Percentiles rank a stretch among this genome's conserved stretches.
phyloP scores from a whole-genome alignment of 1,140 invertebrate genomes.

The Antheraea mylitta region DNA sequence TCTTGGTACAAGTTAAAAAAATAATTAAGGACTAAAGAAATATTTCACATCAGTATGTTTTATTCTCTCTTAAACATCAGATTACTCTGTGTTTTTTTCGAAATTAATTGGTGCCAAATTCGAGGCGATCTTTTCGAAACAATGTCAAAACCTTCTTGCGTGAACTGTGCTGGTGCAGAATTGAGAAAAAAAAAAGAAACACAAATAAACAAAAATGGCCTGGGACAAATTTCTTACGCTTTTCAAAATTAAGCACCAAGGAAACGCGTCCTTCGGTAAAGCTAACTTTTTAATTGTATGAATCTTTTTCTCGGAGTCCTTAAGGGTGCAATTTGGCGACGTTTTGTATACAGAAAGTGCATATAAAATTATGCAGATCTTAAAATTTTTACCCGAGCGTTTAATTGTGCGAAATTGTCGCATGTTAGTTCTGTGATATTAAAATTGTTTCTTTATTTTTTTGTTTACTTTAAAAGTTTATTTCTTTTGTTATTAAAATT shows the following conservation, averaged over 20 bases:
- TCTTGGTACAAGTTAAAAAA: too few species aligned
- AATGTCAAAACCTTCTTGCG: constrained; percentile 64
- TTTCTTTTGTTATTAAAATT: background rate
- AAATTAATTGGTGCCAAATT: constrained; percentile 62
- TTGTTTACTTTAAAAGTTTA: background rate
- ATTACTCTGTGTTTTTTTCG: constrained; percentile 36
- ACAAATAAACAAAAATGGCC: constrained; percentile 46
- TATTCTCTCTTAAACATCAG: too few species aligned
- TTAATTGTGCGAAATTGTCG: constrained; percentile 69
- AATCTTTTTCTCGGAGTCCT: constrained; percentile 4
- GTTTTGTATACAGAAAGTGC: background rate
- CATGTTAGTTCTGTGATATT: constrained; percentile 47
- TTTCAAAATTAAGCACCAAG: constrained; percentile 34
- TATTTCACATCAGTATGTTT: too few species aligned
- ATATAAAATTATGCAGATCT: constrained; percentile 20
- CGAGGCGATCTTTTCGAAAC: constrained; percentile 44
- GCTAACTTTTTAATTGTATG: background rate
- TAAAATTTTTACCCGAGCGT: constrained; percentile 55
- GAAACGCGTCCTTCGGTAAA: background rate
- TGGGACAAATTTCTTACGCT: constrained; percentile 67
- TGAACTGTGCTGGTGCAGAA: constrained; percentile 42
- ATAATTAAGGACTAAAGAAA: too few species aligned
- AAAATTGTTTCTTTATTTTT: background rate
- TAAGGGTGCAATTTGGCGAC: constrained; percentile 16
- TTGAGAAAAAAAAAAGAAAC: constrained; percentile 34